Percentiles rank a stretch among this genome's conserved stretches.
Evolutionary conservation across 2,888 invertebrate species (phyloP).

Genomic region (Ornithoptera alexandrae): DNA sequence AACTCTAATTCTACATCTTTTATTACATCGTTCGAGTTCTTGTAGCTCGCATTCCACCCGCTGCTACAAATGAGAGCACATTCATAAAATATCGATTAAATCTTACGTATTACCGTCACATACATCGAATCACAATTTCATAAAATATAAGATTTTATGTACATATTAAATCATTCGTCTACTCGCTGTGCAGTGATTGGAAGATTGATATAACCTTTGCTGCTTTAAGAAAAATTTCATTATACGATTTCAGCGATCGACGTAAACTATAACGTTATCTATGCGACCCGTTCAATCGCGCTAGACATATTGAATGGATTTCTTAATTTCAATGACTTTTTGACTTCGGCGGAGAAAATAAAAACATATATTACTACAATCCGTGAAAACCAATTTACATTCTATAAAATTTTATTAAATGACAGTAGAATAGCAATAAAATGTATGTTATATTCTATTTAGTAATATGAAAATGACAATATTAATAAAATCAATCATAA

Average conservation of each 20-base stretch:
- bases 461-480: too few species aligned
- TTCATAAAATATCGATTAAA: conserved; percentile 4
- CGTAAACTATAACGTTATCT: background rate
- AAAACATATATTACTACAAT: background rate
- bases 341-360: background rate
- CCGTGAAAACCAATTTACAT: background rate
- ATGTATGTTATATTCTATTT: too few species aligned
- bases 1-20: background rate
- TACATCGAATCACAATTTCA: too few species aligned
- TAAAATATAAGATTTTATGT: background rate
- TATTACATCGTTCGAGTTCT: background rate
- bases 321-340: background rate
- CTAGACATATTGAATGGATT: background rate
- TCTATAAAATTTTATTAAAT: too few species aligned
- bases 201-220: background rate
- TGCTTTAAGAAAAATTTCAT: background rate
- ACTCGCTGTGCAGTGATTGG: background rate
- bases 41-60: background rate
- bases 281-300: background rate
- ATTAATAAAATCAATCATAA: too few species aligned
- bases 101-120: too few species aligned
- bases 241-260: background rate
- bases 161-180: conserved; percentile 1
- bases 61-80: conserved; percentile 6
- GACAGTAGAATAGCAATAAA: too few species aligned